These are phyloP conservation scores for Melanogrammus aeglefinus DNA, from an alignment of 2,797 vertebrate species.

Conservation along the genomic window DNA sequence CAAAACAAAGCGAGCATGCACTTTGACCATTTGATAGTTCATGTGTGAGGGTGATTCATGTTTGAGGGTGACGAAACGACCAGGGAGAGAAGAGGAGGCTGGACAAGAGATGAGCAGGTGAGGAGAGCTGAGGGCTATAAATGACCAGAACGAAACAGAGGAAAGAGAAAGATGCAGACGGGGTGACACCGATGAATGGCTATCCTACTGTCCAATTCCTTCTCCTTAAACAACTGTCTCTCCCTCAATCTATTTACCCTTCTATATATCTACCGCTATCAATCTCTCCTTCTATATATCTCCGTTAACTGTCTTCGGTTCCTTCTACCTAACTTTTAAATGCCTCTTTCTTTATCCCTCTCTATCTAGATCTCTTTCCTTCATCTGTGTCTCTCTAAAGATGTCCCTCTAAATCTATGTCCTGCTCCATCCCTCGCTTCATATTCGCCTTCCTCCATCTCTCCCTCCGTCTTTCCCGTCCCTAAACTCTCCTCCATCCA, in stretches of 20 bases:
- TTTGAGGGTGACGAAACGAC: conserved; percentile 17
- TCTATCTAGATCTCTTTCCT: neutral
- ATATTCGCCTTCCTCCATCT: neutral
- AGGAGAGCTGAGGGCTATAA: conserved; percentile 38
- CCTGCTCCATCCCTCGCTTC: neutral
- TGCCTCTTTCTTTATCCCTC: no score
- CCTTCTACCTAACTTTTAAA: neutral
- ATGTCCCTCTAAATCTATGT: neutral
- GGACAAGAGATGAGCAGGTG: conserved; percentile 41
- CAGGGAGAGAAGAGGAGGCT: conserved; percentile 26
- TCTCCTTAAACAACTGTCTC: neutral
- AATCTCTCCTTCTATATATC: neutral
- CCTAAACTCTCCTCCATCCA: neutral
- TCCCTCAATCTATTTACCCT: conserved; percentile 6
- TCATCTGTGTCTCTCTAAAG: neutral
- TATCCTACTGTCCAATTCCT: conserved; percentile 21
- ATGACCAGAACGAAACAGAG: conserved; percentile 36
- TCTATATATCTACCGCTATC: neutral
- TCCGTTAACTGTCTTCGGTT: neutral
- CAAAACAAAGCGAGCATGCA: neutral
- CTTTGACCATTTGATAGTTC: conserved; percentile 37
- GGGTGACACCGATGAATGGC: conserved; percentile 18
- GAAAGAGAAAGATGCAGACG: conserved; percentile 36
- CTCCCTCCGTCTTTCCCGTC: no score
- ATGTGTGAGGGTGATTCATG: conserved; percentile 41